Evolutionary conservation across 2,888 invertebrate species (phyloP).

Genomic region (Trachelus stipa): DNA sequence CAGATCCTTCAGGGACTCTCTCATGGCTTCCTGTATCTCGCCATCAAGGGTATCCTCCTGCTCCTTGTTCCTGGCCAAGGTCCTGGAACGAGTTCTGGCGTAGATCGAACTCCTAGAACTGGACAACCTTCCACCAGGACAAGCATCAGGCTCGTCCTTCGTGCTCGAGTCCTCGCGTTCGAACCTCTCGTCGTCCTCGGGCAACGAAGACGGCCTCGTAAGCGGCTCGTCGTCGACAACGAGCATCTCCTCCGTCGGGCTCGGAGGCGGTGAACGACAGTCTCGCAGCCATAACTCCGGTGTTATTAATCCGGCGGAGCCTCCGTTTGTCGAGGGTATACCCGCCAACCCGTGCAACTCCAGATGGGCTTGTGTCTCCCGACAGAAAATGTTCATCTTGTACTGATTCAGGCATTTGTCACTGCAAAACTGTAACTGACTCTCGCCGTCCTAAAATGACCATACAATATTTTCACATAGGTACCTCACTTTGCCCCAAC

Average conservation of each 20-base stretch:
- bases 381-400: conserved; percentile 97
- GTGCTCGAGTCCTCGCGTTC: conserved; percentile 12
- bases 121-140: background rate
- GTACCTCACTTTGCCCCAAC: background rate
- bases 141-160: background rate
- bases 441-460: conserved; percentile 81
- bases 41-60: conserved; percentile 12
- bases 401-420: conserved; percentile 96
- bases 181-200: conserved; percentile 20
- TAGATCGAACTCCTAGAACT: conserved; percentile 1
- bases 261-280: conserved; percentile 76
- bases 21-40: conserved; percentile 36
- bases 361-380: conserved; percentile 91
- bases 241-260: conserved; percentile 43
- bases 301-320: conserved; percentile 77
- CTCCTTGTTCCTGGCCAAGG: background rate
- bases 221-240: conserved; percentile 43
- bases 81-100: conserved; percentile 12
- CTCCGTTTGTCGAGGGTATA: conserved; percentile 45
- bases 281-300: conserved; percentile 92
- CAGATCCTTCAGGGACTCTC: conserved; percentile 34
- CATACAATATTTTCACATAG: background rate
- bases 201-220: conserved; percentile 33
- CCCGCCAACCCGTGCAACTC: conserved; percentile 71
- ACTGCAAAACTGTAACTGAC: conserved; percentile 90